Evolutionary conservation across 2,888 invertebrate genomes (phyloP), one percentile per base, ranked within the genome.

Genomic region (Cacoxenus indagator): DNA sequence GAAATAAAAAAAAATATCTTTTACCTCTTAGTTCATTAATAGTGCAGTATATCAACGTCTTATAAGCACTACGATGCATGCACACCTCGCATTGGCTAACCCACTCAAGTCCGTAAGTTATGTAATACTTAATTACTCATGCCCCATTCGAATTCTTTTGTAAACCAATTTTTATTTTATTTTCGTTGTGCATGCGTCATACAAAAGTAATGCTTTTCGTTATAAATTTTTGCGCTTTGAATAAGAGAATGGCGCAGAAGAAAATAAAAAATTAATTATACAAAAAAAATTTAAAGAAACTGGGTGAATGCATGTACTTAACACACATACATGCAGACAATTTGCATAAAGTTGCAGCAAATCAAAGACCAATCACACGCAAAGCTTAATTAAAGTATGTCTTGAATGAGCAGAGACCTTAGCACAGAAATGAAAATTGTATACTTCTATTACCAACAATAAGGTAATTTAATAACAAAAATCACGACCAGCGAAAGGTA

Each of bases 381-480:
- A n/a, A n/a, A n/a, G 37, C 37, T 37, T 37, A 37, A 37, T 37
- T 37, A 37, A 37, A 37, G 14, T 37, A 14, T 8, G 2, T 8
- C 14, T 11, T 37, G 37, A 37, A 37, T 37, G 37, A 2, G 2
- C 2, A 37, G n/a, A n/a, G n/a, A n/a, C n/a, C n/a, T n/a, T n/a
- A n/a, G n/a, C n/a, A n/a, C n/a, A 14, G 14, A 37, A 14, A 37
- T 11, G 37, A 37, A 37, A 37, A 37, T 37, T 37, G 37, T 37
- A n/a, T n/a, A n/a, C n/a, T n/a, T n/a, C n/a, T n/a, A 31, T 37
- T 37, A 62, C 11, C 29, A 9, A 29, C 27, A 2, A 57, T 5
- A 26, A 27, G 17, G 76, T 72, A 64, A 68, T 74, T 76, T 82
- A 77, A 80, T 81, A 81, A 82, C 82, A 76, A 74, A 37, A 37